phyloP scores from a whole-genome alignment of 2,888 invertebrate genomes.

The Xylota sylvarum region DNA sequence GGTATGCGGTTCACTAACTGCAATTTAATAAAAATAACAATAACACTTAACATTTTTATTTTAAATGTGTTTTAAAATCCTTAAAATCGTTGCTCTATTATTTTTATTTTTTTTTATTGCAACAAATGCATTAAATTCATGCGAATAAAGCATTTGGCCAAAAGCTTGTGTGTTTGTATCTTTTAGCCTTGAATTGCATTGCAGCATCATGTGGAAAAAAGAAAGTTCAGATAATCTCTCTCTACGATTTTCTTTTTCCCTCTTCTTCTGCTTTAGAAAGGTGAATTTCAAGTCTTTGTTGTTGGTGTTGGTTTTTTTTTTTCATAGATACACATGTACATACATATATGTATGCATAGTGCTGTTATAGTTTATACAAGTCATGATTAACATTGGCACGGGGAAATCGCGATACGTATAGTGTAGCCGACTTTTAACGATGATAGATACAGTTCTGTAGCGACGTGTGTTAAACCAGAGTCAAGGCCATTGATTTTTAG shows the following conservation, averaged over 20 bases:
- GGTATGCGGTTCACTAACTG: too few relatives aligned
- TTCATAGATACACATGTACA: too few relatives aligned
- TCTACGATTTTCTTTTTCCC: slow-evolving; percentile 53
- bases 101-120: not conserved
- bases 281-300: slow-evolving; percentile 68
- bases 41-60: too few relatives aligned
- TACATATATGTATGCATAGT: not conserved
- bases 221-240: slow-evolving; percentile 67
- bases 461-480: slow-evolving; percentile 24
- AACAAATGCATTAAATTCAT: slow-evolving; percentile 6
- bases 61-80: too few relatives aligned
- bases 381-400: slow-evolving; percentile 38
- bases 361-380: slow-evolving; percentile 49
- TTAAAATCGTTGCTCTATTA: too few relatives aligned
- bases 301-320: slow-evolving; percentile 4
- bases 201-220: slow-evolving; percentile 54
- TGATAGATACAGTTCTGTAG: slow-evolving; percentile 27
- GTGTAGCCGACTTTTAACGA: slow-evolving; percentile 27
- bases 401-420: slow-evolving; percentile 56
- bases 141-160: slow-evolving; percentile 5
- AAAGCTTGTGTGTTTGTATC: not conserved
- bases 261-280: slow-evolving; percentile 65
- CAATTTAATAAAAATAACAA: too few relatives aligned
- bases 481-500: slow-evolving; percentile 45
- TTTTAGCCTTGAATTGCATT: slow-evolving; percentile 39